Evolutionary conservation across 1,140 invertebrate genomes (phyloP), one percentile per base, ranked within the genome.

Genomic region (Drosophila pachea): DNA sequence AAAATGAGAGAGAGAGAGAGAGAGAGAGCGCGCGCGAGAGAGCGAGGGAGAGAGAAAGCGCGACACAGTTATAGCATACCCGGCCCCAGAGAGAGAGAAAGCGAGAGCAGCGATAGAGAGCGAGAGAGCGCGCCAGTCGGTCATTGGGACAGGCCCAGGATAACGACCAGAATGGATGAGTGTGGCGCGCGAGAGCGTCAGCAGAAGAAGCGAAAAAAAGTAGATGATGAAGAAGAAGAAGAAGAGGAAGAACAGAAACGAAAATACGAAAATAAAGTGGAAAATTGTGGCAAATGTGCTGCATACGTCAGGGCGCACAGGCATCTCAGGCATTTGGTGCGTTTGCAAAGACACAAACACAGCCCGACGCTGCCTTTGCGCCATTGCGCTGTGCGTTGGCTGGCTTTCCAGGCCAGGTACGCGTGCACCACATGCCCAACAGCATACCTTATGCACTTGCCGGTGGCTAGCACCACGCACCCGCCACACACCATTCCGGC

Each of bases 61-160:
- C 4, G 40, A 42, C 0, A 12, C 11, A 42, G 40, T 22, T 22
- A 22, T 22, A 22, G 22, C 22, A 22, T 3, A 22, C 22, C 22
- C 22, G 22, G 22, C 22, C 22, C 22, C 22, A 12, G 40, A 12
- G n/a, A 12, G 40, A 2, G n/a, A 42, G 0, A 12, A 12, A 12
- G 40, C n/a, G 40, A 43, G 12, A 43, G 38, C 22, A 40, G 38
- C 4, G 38, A n/a, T 4, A 40, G 38, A 12, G 38, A 40, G 40
- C 8, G 12, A 43, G 33, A 67, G 49, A 35, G 32, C 12, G 31
- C 49, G 32, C n/a, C 22, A 77, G 74, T 83, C 78, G 78, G 78
- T 83, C 78, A 83, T 83, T 83, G 78, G 78, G 78, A 83, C 78
- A 83, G 74, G 78, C 78, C 74, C 74, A 74, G 74, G 54, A 78